Percentiles rank a stretch among this genome's conserved stretches.
Evolutionary conservation across 1,140 invertebrate species (phyloP).

Genomic region (Eumeta japonica): DNA sequence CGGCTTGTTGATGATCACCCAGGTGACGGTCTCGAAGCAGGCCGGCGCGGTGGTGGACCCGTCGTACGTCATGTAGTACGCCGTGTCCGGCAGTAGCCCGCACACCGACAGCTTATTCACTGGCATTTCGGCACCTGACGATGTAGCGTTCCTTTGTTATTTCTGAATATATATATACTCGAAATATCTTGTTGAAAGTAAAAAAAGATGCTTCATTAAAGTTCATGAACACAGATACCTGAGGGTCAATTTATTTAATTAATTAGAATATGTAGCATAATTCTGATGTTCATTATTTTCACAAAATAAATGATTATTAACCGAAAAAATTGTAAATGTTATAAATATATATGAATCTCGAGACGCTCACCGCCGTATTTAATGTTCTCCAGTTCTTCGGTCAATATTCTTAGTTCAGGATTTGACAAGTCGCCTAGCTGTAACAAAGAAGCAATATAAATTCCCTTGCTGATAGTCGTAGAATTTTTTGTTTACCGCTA

Average conservation of each 20-base stretch:
- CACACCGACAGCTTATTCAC: constrained; percentile 80
- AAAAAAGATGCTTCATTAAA: too few relatives aligned
- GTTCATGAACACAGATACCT: too few relatives aligned
- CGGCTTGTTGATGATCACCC: constrained; percentile 94
- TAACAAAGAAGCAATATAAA: constrained; percentile 39
- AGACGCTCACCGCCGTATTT: constrained; percentile 79
- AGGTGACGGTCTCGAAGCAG: constrained; percentile 90
- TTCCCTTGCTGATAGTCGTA: too few relatives aligned
- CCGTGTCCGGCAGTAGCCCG: constrained; percentile 85
- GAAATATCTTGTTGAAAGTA: too few relatives aligned
- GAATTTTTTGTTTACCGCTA: too few relatives aligned
- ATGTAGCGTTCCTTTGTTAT: too few relatives aligned
- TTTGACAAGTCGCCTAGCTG: constrained; percentile 84
- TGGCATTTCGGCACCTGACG: constrained; percentile 73
- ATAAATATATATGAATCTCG: constrained; percentile 27
- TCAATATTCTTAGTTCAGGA: constrained; percentile 81
- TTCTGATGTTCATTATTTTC: too few relatives aligned
- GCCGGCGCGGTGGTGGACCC: constrained; percentile 93
- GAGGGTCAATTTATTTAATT: too few relatives aligned
- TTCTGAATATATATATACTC: neutral
- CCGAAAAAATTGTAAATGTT: constrained; percentile 17
- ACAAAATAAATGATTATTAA: too few relatives aligned
- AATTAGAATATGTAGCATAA: too few relatives aligned
- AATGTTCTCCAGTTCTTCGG: constrained; percentile 84
- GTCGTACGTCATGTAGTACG: constrained; percentile 96